Percentiles rank a stretch among this genome's conserved stretches.
Evolutionary conservation across 2,888 invertebrate genomes (phyloP).

Genomic region (Ormyrus pomaceus): DNA sequence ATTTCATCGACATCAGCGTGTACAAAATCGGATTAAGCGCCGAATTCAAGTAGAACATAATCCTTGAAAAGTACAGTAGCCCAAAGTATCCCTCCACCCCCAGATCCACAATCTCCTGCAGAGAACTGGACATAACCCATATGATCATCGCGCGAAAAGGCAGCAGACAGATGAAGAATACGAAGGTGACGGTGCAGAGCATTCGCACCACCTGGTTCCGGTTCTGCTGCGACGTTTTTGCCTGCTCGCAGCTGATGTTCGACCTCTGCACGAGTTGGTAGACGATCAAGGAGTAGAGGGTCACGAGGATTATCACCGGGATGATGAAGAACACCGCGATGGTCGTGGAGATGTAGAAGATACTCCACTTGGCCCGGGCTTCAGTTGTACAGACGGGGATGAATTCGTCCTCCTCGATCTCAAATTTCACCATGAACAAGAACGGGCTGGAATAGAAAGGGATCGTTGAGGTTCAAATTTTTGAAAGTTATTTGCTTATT

Average conservation of each 20-base stretch:
- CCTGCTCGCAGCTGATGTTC: slow-evolving; percentile 80
- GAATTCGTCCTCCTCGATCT: slow-evolving; percentile 82
- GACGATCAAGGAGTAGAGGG: slow-evolving; percentile 90
- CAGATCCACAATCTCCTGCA: slow-evolving; percentile 80
- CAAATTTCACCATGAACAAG: slow-evolving; percentile 87
- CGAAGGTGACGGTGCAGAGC: slow-evolving; percentile 92
- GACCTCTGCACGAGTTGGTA: slow-evolving; percentile 90
- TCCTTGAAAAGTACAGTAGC: slow-evolving; percentile 89
- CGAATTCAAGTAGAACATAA: slow-evolving; percentile 93
- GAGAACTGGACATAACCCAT: slow-evolving; percentile 89
- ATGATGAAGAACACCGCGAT: slow-evolving; percentile 90
- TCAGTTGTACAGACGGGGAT: slow-evolving; percentile 87
- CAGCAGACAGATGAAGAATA: slow-evolving; percentile 92
- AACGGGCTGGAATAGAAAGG: slow-evolving; percentile 83
- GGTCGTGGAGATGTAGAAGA: slow-evolving; percentile 87
- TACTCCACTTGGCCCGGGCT: slow-evolving; percentile 85
- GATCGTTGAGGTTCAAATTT: too few relatives aligned
- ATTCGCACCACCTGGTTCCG: slow-evolving; percentile 90
- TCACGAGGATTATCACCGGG: slow-evolving; percentile 87
- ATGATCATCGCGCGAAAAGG: slow-evolving; percentile 92
- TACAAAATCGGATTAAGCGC: slow-evolving; percentile 94
- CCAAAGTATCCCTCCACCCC: slow-evolving; percentile 90
- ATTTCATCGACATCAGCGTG: slow-evolving; percentile 94
- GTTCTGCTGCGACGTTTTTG: slow-evolving; percentile 82
- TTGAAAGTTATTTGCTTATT: too few relatives aligned